Evolutionary conservation across 1,140 invertebrate species (phyloP).

Genomic region (Cyclargus thomasi): DNA sequence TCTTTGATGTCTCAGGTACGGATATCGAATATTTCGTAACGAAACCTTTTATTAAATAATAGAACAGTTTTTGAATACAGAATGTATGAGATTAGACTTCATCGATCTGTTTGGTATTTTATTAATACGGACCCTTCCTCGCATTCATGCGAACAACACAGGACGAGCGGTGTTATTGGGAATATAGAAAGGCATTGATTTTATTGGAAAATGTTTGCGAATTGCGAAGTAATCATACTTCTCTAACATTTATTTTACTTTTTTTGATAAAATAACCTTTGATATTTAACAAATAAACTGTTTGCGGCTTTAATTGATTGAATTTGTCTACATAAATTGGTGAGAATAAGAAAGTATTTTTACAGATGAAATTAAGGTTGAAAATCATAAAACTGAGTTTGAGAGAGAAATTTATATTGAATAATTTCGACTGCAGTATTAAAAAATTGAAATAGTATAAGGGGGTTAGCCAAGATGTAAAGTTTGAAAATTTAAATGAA

Average conservation of each 20-base stretch:
- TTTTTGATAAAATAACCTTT: neutral
- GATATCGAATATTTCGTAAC: too few relatives aligned
- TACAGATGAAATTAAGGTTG: too few relatives aligned
- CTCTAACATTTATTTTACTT: neutral
- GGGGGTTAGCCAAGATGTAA: too few relatives aligned
- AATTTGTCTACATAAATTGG: neutral
- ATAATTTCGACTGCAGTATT: too few relatives aligned
- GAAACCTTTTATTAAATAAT: neutral
- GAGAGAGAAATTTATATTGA: neutral
- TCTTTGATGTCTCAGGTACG: too few relatives aligned
- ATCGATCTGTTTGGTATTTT: slow-evolving; percentile 12
- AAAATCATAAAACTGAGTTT: too few relatives aligned
- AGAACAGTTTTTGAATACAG: slow-evolving; percentile 6
- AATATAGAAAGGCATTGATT: slow-evolving; percentile 3
- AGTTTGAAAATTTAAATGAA: too few relatives aligned
- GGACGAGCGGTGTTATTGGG: neutral
- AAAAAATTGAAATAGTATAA: too few relatives aligned
- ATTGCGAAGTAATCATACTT: slow-evolving; percentile 3
- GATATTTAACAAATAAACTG: neutral
- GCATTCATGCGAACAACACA: neutral
- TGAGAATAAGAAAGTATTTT: too few relatives aligned
- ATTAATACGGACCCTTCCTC: slow-evolving; percentile 10
- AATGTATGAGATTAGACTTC: neutral
- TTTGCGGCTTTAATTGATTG: neutral
- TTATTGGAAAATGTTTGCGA: neutral